phyloP scores from a whole-genome alignment of 1,140 invertebrate species.

The Drosophila kikkawai region DNA sequence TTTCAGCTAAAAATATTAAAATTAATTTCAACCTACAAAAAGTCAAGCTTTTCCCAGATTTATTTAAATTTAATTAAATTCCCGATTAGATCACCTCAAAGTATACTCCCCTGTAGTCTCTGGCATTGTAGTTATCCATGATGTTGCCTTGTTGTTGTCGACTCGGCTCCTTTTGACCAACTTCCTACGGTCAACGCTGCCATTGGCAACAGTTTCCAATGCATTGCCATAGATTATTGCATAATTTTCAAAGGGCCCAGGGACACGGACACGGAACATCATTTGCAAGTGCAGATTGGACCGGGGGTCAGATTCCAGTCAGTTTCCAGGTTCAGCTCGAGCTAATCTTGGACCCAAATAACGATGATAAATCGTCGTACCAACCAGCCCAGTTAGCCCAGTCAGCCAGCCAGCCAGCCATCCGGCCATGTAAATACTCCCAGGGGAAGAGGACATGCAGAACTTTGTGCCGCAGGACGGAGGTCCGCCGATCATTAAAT shows the following conservation, averaged over 20 bases:
- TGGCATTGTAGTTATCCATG: slow-evolving; percentile 15
- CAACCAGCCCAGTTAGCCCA: slow-evolving; percentile 16
- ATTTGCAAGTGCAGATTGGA: slow-evolving; percentile 72
- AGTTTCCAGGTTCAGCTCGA: slow-evolving; percentile 36
- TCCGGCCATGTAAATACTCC: slow-evolving; percentile 46
- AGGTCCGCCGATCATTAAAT: slow-evolving; percentile 65
- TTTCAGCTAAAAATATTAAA: no score
- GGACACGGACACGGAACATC: slow-evolving; percentile 56
- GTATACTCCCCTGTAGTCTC: neutral
- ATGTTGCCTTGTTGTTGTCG: slow-evolving; percentile 26
- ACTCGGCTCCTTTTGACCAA: slow-evolving; percentile 58
- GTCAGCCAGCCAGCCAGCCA: slow-evolving; percentile 23
- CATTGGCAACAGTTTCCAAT: slow-evolving; percentile 73
- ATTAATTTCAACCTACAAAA: no score
- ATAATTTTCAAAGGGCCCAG: slow-evolving; percentile 68
- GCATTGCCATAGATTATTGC: slow-evolving; percentile 79
- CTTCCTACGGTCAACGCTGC: slow-evolving; percentile 58
- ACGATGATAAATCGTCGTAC: slow-evolving; percentile 73
- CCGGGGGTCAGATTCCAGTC: slow-evolving; percentile 35
- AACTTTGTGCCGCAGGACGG: slow-evolving; percentile 9
- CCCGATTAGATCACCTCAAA: neutral
- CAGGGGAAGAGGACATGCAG: neutral
- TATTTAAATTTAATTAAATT: neutral
- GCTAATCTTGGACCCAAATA: slow-evolving; percentile 65
- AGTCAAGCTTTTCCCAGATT: no score